Base-by-base conservation (phyloP, 1,140 invertebrate genomes). In the Apolygus lucorum region DNA sequence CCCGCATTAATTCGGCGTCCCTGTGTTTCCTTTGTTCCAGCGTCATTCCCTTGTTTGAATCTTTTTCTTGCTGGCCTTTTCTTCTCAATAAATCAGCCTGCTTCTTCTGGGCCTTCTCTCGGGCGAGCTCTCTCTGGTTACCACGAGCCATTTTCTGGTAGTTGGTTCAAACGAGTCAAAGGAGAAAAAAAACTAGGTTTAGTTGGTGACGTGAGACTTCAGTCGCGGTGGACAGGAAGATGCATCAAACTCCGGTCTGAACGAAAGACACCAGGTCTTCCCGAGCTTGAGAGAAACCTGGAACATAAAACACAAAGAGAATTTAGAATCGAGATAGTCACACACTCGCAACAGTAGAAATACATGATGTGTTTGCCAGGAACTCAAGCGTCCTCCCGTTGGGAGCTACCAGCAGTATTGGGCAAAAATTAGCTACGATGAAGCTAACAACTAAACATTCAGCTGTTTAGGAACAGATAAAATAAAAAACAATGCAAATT, bases 41-140 rank as follows among this genome's bases (percentile, higher is more conserved):
- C 25, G 87, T 89, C 77, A 91, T 78, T 52, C 88, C 88, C 72
- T 80, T 80, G 78, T 87, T 87, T 69, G 84, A 87, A 73, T 81
- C 83, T 79, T 82, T 89, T 17, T 80, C 78, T 63, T 77, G 72
- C 65, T 83, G 83, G 75, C 76, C 84, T 79, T 88, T 88, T 72
- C 84, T 87, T 78, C 88, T 90, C 63, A 80, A 78, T 63, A 77
- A 68, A 76, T 92, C 90, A 71, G 84, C 81, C 74, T 85, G 84
- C 77, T 93, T 93, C 77, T 92, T 93, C 76, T 86, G 84, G 78
- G 88, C 88, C 78, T 93, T 93, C 71, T 84, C 85, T 68, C 92
- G 83, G 70, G 91, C 91, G 75, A 93, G 83, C 78, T 94, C 92
- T 77, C 92, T 83, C 80, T 93, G 91, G 78, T 94, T 94, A 74